Evolutionary conservation across 2,113 vertebrate genomes (phyloP), one percentile per base, ranked within the genome.

Genomic region (Promerops cafer): DNA sequence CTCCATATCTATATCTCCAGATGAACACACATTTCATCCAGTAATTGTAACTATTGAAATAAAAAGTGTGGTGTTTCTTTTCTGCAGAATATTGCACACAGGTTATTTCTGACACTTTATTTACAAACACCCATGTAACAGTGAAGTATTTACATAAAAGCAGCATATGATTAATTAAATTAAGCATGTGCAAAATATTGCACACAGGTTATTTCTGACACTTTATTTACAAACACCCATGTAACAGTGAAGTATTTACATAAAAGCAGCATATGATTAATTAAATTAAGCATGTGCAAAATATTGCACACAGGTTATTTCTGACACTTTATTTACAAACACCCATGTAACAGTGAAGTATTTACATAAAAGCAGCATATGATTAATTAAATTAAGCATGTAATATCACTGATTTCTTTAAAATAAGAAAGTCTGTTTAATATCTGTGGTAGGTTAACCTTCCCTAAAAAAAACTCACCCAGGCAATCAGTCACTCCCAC

Each of bases 391-490:
- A 70, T 37, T 42, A 56, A 30, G 33, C 10, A 28, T 4, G 3
- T n/a, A 63, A n/a, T 53, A 24, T 40, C 19, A 40, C 11, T 45
- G 15, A 35, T 54, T 56, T 66, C 28, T 83, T 77, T 61, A 56
- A 70, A 92, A 85, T 14, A 77, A 40, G 5, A 79, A 86, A 60
- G 22, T 5, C 33, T 9, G 2, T 23, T 76, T 0, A 0, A 7
- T 37, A 72, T 9, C 35, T n/a, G 6, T 16, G 3, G 7, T 35
- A 13, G 22, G 5, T 59, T 76, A 83, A 63, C 7, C 10, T 66
- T 83, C 1, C 1, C 10, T 66, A 70, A 42, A 31, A 39, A 66
- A 63, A 6, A 35, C 9, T 4, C 18, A 56, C 37, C 5, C 18
- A 33, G 10, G 6, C 9, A 47, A 33, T 47, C 20, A 52, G 6